A percentile compares a stretch with the other conserved stretches of the same genome.
phyloP scores from a whole-genome alignment of 1,140 invertebrate species.

The Drosophila eugracilis region DNA sequence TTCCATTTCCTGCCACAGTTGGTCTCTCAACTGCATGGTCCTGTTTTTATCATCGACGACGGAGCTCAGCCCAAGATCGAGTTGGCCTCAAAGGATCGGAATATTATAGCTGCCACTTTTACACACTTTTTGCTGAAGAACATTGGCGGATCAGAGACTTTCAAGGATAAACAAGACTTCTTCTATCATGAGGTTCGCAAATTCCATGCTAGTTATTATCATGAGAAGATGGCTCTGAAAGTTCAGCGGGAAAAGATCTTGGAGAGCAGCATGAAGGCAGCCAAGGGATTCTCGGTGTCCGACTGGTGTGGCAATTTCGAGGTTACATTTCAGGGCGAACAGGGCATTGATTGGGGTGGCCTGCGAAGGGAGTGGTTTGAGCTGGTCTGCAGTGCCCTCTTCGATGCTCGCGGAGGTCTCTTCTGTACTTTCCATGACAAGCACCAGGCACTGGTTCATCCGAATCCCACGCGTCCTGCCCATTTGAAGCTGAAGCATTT shows the following conservation, averaged over 20 bases:
- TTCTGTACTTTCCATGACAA: constrained; percentile 95
- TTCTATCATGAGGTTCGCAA: constrained; percentile 97
- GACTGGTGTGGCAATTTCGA: constrained; percentile 98
- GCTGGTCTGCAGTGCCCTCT: constrained; percentile 93
- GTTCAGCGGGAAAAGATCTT: constrained; percentile 92
- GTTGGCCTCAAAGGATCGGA: constrained; percentile 92
- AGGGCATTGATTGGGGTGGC: constrained; percentile 97
- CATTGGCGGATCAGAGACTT: constrained; percentile 97
- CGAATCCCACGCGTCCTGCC: constrained; percentile 90
- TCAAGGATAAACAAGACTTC: constrained; percentile 97
- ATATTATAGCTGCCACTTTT: constrained; percentile 96
- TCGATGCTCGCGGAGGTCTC: constrained; percentile 92
- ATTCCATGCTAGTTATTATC: constrained; percentile 92
- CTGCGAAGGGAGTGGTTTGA: constrained; percentile 97
- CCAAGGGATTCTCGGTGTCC: constrained; percentile 89
- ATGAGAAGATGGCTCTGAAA: constrained; percentile 93
- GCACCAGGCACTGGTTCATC: constrained; percentile 94
- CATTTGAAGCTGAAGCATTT: constrained; percentile 94
- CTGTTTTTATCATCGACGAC: constrained; percentile 92
- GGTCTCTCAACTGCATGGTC: constrained; percentile 85
- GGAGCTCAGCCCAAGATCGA: constrained; percentile 94
- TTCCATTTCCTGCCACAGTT: constrained; percentile 88
- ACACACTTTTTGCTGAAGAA: constrained; percentile 97
- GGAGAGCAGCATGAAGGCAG: constrained; percentile 93
- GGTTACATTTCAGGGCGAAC: constrained; percentile 95